phyloP scores from a whole-genome alignment of 2,888 invertebrate species.

The Pollenia angustigena region DNA sequence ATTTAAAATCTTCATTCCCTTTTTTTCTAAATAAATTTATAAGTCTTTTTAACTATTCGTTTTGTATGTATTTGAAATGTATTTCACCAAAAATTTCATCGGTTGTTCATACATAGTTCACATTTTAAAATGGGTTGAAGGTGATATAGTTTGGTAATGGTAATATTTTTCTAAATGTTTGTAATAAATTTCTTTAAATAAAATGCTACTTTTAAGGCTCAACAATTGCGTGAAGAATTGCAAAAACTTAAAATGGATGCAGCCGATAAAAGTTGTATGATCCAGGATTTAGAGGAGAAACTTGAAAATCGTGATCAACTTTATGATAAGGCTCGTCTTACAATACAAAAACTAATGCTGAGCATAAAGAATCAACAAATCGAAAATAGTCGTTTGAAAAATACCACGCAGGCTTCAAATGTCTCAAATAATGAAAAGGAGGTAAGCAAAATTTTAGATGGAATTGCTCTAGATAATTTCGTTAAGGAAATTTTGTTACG shows the following conservation, averaged over 20 bases:
- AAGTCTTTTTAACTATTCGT: background rate
- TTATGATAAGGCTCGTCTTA: conserved; percentile 82
- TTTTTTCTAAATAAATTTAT: conserved; percentile 28
- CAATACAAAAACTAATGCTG: conserved; percentile 81
- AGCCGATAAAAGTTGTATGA: conserved; percentile 81
- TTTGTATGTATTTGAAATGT: background rate
- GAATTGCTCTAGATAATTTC: background rate
- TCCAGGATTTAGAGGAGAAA: conserved; percentile 81
- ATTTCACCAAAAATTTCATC: background rate
- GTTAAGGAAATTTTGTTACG: background rate
- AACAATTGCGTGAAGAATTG: conserved; percentile 78
- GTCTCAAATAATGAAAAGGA: conserved; percentile 77
- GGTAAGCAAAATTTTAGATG: conserved; percentile 74
- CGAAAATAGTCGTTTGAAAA: conserved; percentile 80
- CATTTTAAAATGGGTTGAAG: conserved; percentile 68
- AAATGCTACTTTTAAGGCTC: conserved; percentile 58
- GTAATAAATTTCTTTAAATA: conserved; percentile 20
- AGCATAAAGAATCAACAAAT: conserved; percentile 80
- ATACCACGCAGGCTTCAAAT: conserved; percentile 73
- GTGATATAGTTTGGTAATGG: conserved; percentile 26
- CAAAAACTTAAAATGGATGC: conserved; percentile 79
- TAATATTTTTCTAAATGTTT: background rate
- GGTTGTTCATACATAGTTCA: conserved; percentile 6
- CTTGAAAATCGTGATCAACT: conserved; percentile 79
- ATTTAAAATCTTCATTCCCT: background rate